Percentiles rank a stretch among this genome's conserved stretches.
These are phyloP conservation scores for Nephrotoma guestfalica DNA, from an alignment of 2,888 invertebrate species.

Conservation along the genomic window DNA sequence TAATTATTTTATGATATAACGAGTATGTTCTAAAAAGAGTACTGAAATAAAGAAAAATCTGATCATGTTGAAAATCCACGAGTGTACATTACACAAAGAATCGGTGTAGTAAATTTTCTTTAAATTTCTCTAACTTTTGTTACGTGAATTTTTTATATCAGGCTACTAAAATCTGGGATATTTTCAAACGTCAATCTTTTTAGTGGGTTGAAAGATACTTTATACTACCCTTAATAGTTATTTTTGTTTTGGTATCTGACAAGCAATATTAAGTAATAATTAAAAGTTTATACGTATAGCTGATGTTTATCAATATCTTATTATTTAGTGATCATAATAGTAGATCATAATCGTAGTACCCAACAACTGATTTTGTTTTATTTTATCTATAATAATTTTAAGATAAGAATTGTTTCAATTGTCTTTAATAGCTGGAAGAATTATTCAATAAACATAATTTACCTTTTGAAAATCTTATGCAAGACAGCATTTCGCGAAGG, in stretches of 20 bases:
- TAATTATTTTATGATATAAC: too few species aligned
- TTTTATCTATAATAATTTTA: background rate
- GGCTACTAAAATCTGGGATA: too few species aligned
- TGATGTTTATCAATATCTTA: background rate
- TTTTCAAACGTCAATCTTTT: too few species aligned
- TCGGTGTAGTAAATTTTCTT: too few species aligned
- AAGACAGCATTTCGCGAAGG: background rate
- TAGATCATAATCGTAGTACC: background rate
- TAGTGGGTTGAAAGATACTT: too few species aligned
- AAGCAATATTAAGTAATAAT: background rate
- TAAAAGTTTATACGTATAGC: background rate
- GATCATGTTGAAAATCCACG: too few species aligned
- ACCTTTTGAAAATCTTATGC: background rate
- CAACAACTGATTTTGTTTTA: background rate
- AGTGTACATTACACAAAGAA: too few species aligned
- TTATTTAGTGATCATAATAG: background rate
- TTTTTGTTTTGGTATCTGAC: background rate
- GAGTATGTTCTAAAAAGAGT: too few species aligned
- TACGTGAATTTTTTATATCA: too few species aligned
- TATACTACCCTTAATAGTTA: too few species aligned
- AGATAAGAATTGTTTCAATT: background rate
- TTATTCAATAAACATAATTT: background rate
- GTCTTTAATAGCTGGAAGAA: background rate
- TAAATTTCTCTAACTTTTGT: too few species aligned
- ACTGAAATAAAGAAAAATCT: too few species aligned